Evolutionary conservation across 2,888 invertebrate genomes (phyloP).

Genomic region (Euproctis similis): DNA sequence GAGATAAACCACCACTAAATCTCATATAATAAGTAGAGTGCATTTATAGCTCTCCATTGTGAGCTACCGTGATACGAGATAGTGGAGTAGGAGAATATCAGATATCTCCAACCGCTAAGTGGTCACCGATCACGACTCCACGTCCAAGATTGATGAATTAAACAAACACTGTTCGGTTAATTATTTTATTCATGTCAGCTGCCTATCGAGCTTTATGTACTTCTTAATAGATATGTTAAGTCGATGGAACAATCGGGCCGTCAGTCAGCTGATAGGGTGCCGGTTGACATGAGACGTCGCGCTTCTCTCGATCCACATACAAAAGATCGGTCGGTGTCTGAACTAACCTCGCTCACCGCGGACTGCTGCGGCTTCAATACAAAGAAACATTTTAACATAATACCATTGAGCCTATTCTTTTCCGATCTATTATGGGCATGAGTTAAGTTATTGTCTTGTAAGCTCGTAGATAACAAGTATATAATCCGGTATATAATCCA

Average conservation of each 20-base stretch:
- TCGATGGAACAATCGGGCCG: slow-evolving; percentile 66
- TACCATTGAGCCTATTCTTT: slow-evolving; percentile 48
- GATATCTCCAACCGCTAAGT: slow-evolving; percentile 58
- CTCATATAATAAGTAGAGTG: slow-evolving; percentile 47
- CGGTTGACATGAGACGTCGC: slow-evolving; percentile 21
- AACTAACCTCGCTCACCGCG: slow-evolving; percentile 31
- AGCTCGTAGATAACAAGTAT: slow-evolving; percentile 39
- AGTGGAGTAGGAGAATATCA: slow-evolving; percentile 45
- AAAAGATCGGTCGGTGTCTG: slow-evolving; percentile 28
- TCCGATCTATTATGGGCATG: slow-evolving; percentile 36
- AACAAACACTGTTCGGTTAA: slow-evolving; percentile 75
- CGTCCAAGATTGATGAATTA: slow-evolving; percentile 66
- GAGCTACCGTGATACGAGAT: slow-evolving; percentile 38
- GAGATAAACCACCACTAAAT: slow-evolving; percentile 42
- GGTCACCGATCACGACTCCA: slow-evolving; percentile 47
- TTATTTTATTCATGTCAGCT: slow-evolving; percentile 72
- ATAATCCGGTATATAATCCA: slow-evolving; percentile 27
- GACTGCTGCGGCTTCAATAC: slow-evolving; percentile 35
- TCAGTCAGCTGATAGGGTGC: slow-evolving; percentile 37
- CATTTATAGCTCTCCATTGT: slow-evolving; percentile 63
- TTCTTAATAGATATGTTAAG: slow-evolving; percentile 75
- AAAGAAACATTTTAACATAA: slow-evolving; percentile 63
- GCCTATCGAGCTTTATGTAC: slow-evolving; percentile 67
- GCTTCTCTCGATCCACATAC: slow-evolving; percentile 15
- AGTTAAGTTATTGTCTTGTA: slow-evolving; percentile 46